These are phyloP conservation scores for Cherax quadricarinatus DNA, from an alignment of 1,140 invertebrate species.

Conservation along the genomic window DNA sequence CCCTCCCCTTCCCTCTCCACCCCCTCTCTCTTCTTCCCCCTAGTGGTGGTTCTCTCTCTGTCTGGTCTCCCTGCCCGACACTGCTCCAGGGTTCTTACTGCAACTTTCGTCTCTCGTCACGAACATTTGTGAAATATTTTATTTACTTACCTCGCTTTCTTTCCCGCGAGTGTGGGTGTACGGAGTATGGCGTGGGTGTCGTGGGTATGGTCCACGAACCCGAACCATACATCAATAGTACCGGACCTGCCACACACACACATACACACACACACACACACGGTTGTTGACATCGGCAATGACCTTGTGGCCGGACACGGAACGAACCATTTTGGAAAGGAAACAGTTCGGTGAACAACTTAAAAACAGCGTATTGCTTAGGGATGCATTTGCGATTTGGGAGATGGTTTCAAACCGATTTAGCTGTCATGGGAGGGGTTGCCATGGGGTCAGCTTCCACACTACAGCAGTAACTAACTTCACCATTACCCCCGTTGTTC, in stretches of 20 bases:
- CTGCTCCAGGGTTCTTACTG: not conserved
- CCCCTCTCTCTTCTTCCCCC: no score
- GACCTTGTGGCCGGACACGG: conserved; percentile 15
- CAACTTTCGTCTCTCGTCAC: not conserved
- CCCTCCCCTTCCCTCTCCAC: no score
- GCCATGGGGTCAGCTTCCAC: conserved; percentile 8
- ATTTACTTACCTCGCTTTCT: not conserved
- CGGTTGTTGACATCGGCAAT: conserved; percentile 44
- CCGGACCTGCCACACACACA: no score
- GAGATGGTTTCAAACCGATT: conserved; percentile 66
- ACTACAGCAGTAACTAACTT: not conserved
- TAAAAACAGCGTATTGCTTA: conserved; percentile 47
- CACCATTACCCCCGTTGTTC: not conserved
- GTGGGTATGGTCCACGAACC: not conserved
- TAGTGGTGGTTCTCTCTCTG: no score
- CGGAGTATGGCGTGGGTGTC: not conserved
- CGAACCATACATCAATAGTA: not conserved
- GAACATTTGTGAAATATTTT: conserved; percentile 1
- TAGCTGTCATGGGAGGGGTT: conserved; percentile 53
- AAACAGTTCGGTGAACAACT: not conserved
- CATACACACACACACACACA: not conserved
- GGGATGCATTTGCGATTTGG: conserved; percentile 54
- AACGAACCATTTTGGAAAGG: conserved; percentile 32
- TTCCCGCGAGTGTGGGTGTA: not conserved
- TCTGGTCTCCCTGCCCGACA: no score